Base-by-base conservation (phyloP, 2,888 invertebrate genomes). In the Ceraclea dissimilis region DNA sequence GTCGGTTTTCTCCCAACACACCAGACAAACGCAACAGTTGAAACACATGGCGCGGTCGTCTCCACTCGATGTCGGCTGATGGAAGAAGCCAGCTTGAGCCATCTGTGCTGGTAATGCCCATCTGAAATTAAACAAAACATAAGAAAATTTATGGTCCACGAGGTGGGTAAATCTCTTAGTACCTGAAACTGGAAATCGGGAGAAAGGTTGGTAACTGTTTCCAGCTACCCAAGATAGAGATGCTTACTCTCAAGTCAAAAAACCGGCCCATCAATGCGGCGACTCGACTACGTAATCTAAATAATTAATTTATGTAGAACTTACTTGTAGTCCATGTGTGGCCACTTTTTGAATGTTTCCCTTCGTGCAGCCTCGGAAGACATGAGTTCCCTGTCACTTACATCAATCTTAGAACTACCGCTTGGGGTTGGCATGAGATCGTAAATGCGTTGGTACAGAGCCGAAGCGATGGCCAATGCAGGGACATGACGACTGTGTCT, bases 51-150 rank as follows among this genome's bases (percentile, higher is more conserved):
- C 95, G 61, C 95, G 81, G 74, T 96, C 96, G 69, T 94, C 93
- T 2, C 93, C 93, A 22, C 87, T 84, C 2, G 86, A 82, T 54
- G 91, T 89, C 1, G 95, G 94, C 70, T 94, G 92, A 73, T 95
- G 93, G 75, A 93, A 96, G 74, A 96, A 96, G 16, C 96, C 96
- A 1, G 95, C 95, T 70, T 95, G 93, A 4, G 95, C 94, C 95
- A 96, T 95, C 68, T 93, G 92, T 65, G 93, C 92, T 0, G 95
- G 95, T 57, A 94, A 71, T 4, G 95, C 95, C 94, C 95, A 96
- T 73, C 92, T 92, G n/a, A 49, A 61, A 50, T 2, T n/a, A n/a
- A n/a, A n/a, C n/a, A n/a, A n/a, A n/a, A 20, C 8, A 10, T n/a
- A n/a, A n/a, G n/a, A n/a, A n/a, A n/a, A n/a, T n/a, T n/a, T n/a